A percentile compares a stretch with the other conserved stretches of the same genome.
These are phyloP conservation scores for Dolichotis patagonum DNA, from an alignment of 2,113 vertebrate species.

Conservation along the genomic window DNA sequence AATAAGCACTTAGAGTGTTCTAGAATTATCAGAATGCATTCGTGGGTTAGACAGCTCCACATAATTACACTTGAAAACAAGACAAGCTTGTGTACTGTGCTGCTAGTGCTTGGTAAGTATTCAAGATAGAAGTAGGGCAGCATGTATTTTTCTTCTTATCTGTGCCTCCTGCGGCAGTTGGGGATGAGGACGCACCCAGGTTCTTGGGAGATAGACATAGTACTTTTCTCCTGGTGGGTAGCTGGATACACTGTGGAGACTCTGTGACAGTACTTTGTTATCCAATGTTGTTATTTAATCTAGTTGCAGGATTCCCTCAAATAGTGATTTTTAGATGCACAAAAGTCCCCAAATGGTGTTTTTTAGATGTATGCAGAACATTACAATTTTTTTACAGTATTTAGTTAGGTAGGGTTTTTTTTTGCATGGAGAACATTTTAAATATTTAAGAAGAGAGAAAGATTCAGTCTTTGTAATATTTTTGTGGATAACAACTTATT, in stretches of 20 bases:
- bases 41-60: neutral
- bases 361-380: neutral
- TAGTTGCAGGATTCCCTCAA: neutral
- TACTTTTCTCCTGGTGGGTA: neutral
- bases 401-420: neutral
- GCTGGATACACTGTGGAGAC: neutral
- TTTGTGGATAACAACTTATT: slow-evolving; percentile 32
- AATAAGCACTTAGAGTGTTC: neutral
- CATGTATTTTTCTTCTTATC: neutral
- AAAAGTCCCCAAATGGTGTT: neutral
- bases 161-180: neutral
- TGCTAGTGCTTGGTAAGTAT: neutral
- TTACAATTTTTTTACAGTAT: neutral
- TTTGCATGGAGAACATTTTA: slow-evolving; percentile 9
- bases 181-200: neutral
- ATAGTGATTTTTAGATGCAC: neutral
- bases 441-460: slow-evolving; percentile 56
- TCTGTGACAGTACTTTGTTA: neutral
- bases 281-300: neutral
- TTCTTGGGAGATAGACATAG: neutral
- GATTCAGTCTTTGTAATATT: neutral
- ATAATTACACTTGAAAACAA: neutral
- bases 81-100: neutral
- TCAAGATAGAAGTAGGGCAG: neutral
- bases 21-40: neutral